Conservation (phyloP, 2,113 vertebrate genomes). For the Heptranchias perlo region DNA sequence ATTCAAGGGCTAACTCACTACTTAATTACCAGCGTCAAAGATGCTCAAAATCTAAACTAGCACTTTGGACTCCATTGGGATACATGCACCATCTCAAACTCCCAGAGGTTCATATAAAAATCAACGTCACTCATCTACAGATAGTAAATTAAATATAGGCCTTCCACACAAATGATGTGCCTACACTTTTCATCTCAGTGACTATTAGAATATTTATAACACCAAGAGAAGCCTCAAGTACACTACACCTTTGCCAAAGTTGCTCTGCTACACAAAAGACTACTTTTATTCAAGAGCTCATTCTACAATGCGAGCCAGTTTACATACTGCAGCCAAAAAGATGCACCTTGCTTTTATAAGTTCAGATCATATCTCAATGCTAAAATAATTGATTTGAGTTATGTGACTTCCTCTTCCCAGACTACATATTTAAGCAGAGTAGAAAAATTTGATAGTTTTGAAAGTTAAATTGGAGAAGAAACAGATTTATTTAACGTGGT, state of each 20-base stretch:
- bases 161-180: not conserved
- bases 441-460: not conserved
- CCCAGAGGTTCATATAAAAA: not conserved
- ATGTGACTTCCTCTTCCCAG: not conserved
- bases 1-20: not conserved
- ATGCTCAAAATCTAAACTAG: not conserved
- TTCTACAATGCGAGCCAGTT: not conserved
- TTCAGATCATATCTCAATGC: not conserved
- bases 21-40: not conserved
- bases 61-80: not conserved
- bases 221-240: not conserved
- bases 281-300: not conserved
- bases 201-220: not conserved
- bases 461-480: not conserved
- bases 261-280: not conserved
- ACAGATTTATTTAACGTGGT: not conserved
- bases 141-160: not conserved
- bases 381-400: not conserved
- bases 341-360: not conserved
- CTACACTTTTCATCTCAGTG: not conserved
- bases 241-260: not conserved
- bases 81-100: not conserved
- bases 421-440: not conserved
- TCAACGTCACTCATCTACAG: not conserved
- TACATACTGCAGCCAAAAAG: not conserved